A percentile compares a stretch with the other conserved stretches of the same genome.
These are phyloP conservation scores for Psittacus erithacus DNA, from an alignment of 2,113 vertebrate genomes.

Conservation along the genomic window DNA sequence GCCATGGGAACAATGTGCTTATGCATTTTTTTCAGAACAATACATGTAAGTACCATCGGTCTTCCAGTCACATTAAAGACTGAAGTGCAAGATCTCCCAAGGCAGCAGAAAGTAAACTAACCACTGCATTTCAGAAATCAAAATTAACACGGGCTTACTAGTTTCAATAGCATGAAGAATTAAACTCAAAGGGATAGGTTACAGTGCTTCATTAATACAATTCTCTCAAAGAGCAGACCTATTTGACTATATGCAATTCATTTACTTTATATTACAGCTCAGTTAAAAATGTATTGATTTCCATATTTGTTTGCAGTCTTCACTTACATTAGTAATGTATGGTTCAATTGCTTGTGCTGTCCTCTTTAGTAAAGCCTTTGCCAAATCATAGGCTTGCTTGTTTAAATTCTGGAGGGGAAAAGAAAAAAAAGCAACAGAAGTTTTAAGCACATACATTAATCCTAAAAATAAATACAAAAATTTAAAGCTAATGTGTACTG, in stretches of 20 bases:
- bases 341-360: conserved; percentile 98
- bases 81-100: neutral
- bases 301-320: neutral
- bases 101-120: neutral
- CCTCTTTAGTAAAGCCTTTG: conserved; percentile 97
- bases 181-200: neutral
- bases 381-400: conserved; percentile 97
- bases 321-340: conserved; percentile 98
- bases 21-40: neutral
- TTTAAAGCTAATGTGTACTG: neutral
- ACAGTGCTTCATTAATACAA: neutral
- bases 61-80: neutral
- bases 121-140: neutral
- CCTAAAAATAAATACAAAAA: neutral
- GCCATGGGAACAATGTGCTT: neutral
- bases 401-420: conserved; percentile 87
- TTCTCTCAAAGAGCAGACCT: neutral
- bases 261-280: neutral
- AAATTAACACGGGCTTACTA: neutral
- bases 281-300: neutral
- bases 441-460: neutral
- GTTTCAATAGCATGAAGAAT: neutral
- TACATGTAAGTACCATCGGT: neutral
- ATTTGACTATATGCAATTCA: neutral
- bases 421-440: neutral